These are phyloP conservation scores for Parauchenoglanis punctatus DNA, from an alignment of 2,797 vertebrate species.

Conservation along the genomic window DNA sequence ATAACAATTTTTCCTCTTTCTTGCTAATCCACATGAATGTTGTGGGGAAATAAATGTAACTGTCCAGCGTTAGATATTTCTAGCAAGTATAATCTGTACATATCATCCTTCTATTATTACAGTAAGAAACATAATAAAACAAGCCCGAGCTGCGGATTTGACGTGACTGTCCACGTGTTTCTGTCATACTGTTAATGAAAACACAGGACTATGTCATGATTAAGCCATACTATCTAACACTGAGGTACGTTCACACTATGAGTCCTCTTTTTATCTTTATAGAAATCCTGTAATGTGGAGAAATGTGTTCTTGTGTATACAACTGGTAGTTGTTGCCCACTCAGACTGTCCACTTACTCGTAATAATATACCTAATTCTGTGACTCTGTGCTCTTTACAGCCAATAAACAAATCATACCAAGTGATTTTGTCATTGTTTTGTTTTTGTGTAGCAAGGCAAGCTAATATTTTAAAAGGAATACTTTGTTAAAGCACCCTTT, in stretches of 20 bases:
- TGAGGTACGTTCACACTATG: constrained; percentile 40
- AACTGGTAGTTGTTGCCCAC: constrained; percentile 18
- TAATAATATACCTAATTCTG: constrained; percentile 59
- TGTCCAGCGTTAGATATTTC: constrained; percentile 62
- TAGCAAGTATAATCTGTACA: constrained; percentile 57
- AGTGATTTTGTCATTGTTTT: neutral
- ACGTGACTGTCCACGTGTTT: neutral
- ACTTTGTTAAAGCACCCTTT: neutral
- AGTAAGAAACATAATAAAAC: neutral
- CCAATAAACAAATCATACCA: constrained; percentile 75
- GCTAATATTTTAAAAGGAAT: neutral
- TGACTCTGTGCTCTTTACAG: constrained; percentile 78
- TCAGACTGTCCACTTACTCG: constrained; percentile 49
- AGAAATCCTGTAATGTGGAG: constrained; percentile 50
- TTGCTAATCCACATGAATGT: constrained; percentile 77
- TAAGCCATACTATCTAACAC: constrained; percentile 53
- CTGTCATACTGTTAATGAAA: neutral
- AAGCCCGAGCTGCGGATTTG: neutral
- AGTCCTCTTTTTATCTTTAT: constrained; percentile 36
- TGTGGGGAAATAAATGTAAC: constrained; percentile 68
- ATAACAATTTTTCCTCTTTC: constrained; percentile 53
- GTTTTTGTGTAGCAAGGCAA: neutral
- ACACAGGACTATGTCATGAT: constrained; percentile 23
- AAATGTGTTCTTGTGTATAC: constrained; percentile 54
- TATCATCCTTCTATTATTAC: constrained; percentile 41